Base-by-base conservation (phyloP, 2,113 vertebrate species). In the Anas platyrhynchos region DNA sequence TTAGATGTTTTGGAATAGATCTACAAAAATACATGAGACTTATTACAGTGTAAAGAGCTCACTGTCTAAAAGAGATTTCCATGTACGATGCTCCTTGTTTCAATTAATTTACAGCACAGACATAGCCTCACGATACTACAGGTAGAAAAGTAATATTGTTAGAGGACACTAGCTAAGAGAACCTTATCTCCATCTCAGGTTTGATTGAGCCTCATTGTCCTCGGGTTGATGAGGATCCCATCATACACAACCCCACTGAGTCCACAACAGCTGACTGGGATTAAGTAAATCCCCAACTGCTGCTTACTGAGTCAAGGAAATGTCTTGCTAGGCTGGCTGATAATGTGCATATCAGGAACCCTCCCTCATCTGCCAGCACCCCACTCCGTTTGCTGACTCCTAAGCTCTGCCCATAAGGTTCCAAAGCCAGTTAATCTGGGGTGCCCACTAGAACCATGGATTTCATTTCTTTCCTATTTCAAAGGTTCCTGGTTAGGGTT, bases 371-470 rank as follows among this genome's bases (percentile, higher is more conserved):
- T 74, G 56, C 41, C 41, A 84, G 4, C 7, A 22, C 6, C 17
- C 50, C 34, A 13, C 32, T 76, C 44, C 83, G 13, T 5, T 58
- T 79, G 34, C 72, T 62, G 59, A 14, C 79, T 73, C 63, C 14
- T 56, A 22, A 83, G 43, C n/a, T 12, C 29, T 77, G 44, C 16
- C 67, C 38, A 62, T 0, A 0, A 69, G 34, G 20, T 50, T 59
- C 31, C 0, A 0, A 17, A 2, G 0, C 34, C 20, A 26, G 41
- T 73, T 79, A 52, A 38, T 88, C 66, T 36, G 14, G 16, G 2
- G 14, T 36, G 25, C 36, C 31, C 21, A 11, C 32, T 50, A 36
- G 48, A 79, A 46, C 7, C 66, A 44, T 38, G 73, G 55, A 59
- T 41, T n/a, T 72, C 20, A 17, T 87, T 82, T 4, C 31, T 82